Percentiles rank a stretch among this genome's conserved stretches.
These are phyloP conservation scores for Lamproptera curius DNA, from an alignment of 2,888 invertebrate genomes.

Conservation along the genomic window DNA sequence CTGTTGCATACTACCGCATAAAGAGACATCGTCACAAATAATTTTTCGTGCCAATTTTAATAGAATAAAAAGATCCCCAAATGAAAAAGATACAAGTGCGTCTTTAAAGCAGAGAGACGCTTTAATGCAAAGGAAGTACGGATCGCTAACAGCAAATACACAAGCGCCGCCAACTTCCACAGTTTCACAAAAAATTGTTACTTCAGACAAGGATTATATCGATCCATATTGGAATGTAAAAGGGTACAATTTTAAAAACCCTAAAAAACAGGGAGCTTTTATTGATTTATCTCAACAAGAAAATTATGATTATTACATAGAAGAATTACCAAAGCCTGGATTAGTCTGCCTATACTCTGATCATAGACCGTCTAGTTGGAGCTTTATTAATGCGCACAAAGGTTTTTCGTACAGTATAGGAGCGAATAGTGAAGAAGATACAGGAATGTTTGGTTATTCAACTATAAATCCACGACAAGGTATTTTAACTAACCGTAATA, in stretches of 20 bases:
- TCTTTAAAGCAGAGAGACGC: slow-evolving; percentile 50
- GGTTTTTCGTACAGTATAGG: slow-evolving; percentile 34
- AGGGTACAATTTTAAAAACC: slow-evolving; percentile 41
- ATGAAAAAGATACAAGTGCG: slow-evolving; percentile 29
- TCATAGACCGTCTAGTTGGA: slow-evolving; percentile 40
- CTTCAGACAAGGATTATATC: slow-evolving; percentile 43
- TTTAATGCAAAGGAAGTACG: slow-evolving; percentile 42
- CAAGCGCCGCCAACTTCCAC: slow-evolving; percentile 30
- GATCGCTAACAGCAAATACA: slow-evolving; percentile 30
- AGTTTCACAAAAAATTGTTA: slow-evolving; percentile 38
- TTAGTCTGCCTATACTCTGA: slow-evolving; percentile 62
- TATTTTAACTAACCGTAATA: no score
- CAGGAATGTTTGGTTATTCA: slow-evolving; percentile 48
- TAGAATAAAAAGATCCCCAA: slow-evolving; percentile 39
- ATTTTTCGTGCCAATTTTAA: slow-evolving; percentile 36
- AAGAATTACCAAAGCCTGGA: slow-evolving; percentile 60
- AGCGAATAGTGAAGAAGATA: slow-evolving; percentile 40
- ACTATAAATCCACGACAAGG: slow-evolving; percentile 60
- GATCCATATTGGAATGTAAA: slow-evolving; percentile 70
- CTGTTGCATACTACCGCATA: slow-evolving; percentile 50
- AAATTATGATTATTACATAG: slow-evolving; percentile 46
- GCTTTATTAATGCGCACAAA: slow-evolving; percentile 33
- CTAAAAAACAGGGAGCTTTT: slow-evolving; percentile 25
- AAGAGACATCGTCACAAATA: slow-evolving; percentile 30
- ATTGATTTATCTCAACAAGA: slow-evolving; percentile 22